These are phyloP conservation scores for Coenonympha glycerion DNA, from an alignment of 2,888 invertebrate genomes.

Conservation along the genomic window DNA sequence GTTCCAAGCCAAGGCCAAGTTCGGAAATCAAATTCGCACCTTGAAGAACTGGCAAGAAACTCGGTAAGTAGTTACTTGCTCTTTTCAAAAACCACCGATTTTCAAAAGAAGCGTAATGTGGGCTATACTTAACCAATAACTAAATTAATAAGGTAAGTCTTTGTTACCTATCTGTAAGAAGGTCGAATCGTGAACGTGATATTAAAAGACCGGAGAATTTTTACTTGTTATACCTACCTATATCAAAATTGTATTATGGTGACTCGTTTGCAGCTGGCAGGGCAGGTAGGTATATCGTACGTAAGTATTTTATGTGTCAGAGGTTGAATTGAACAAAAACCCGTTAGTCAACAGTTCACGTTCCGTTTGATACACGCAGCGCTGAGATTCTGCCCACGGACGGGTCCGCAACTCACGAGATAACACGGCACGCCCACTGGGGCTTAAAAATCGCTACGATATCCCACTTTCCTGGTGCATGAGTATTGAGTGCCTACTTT, in stretches of 20 bases:
- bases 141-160: too few species aligned
- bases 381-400: conserved; percentile 25
- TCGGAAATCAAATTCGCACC: too few species aligned
- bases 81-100: too few species aligned
- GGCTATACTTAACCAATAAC: too few species aligned
- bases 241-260: background rate
- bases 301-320: conserved; percentile 34
- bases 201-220: background rate
- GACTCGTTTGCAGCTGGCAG: conserved; percentile 1
- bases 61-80: too few species aligned
- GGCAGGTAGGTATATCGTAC: background rate
- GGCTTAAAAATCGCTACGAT: conserved; percentile 23
- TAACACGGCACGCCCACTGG: conserved; percentile 23
- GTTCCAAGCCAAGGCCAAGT: too few species aligned
- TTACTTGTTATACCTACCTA: background rate
- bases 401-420: conserved; percentile 5
- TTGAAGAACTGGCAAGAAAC: too few species aligned
- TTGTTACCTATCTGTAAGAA: too few species aligned
- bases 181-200: background rate
- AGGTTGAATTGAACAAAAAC: conserved; percentile 45
- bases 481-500: too few species aligned
- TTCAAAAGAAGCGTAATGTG: too few species aligned
- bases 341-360: conserved; percentile 47
- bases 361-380: conserved; percentile 24
- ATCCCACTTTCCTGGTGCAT: conserved; percentile 31